Conservation (phyloP, 2,888 invertebrate genomes). For the Athripsodes cinereus region DNA sequence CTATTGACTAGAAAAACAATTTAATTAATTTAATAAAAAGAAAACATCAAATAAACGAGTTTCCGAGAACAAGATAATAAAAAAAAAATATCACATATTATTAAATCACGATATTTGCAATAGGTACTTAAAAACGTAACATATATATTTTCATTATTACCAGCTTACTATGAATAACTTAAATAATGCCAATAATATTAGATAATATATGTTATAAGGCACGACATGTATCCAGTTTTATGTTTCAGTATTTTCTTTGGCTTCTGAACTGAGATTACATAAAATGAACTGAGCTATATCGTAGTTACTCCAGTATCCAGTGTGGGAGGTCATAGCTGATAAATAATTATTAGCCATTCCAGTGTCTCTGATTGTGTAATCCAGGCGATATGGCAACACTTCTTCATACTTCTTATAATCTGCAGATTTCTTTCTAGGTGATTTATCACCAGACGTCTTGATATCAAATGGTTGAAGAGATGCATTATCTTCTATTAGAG, state of each 20-base stretch:
- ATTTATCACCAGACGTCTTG: background rate
- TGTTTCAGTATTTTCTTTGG: constrained; percentile 32
- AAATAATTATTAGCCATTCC: constrained; percentile 53
- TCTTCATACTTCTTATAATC: constrained; percentile 29
- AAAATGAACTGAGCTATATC: constrained; percentile 59
- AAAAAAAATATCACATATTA: no score
- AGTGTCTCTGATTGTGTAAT: constrained; percentile 53
- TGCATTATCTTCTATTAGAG: no score
- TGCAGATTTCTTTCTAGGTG: background rate
- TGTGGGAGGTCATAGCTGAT: constrained; percentile 56
- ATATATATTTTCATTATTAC: no score
- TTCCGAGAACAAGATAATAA: no score
- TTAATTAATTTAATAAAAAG: no score
- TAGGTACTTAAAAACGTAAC: no score
- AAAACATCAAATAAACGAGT: no score
- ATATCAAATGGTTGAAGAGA: background rate
- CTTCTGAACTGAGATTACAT: constrained; percentile 43
- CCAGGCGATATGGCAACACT: constrained; percentile 40
- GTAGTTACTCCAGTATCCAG: constrained; percentile 58
- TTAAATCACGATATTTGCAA: no score
- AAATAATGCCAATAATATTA: no score
- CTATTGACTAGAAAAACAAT: no score
- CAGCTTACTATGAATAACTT: no score
- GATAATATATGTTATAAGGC: background rate
- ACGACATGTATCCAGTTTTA: background rate